These are phyloP conservation scores for Calyptomena viridis DNA, from an alignment of 2,113 vertebrate genomes.

Conservation along the genomic window DNA sequence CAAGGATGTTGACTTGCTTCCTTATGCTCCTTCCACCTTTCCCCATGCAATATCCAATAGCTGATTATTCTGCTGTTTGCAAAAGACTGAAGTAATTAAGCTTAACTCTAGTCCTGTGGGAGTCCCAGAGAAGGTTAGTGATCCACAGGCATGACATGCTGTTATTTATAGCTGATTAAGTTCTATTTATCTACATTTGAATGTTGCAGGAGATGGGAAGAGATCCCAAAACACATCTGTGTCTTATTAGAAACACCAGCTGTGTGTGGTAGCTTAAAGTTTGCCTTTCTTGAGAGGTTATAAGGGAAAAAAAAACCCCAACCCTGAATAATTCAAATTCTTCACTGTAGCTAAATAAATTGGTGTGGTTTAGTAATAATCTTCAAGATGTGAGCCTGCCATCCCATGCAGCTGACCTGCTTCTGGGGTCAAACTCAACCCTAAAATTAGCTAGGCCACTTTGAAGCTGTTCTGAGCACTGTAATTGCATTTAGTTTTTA, in stretches of 20 bases:
- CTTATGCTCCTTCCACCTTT: background rate
- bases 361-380: background rate
- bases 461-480: background rate
- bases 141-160: slow-evolving; percentile 64
- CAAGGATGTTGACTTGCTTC: background rate
- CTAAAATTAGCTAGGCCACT: background rate
- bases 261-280: slow-evolving; percentile 49
- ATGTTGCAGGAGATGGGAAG: slow-evolving; percentile 68
- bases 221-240: slow-evolving; percentile 72
- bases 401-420: background rate
- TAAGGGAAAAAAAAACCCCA: background rate
- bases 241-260: slow-evolving; percentile 71
- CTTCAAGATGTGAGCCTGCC: background rate
- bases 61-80: slow-evolving; percentile 61
- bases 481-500: background rate
- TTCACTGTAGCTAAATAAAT: slow-evolving; percentile 23
- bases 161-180: slow-evolving; percentile 76
- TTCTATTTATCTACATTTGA: slow-evolving; percentile 74
- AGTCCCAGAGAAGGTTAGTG: slow-evolving; percentile 68
- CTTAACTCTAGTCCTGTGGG: slow-evolving; percentile 64
- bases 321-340: slow-evolving; percentile 1
- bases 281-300: slow-evolving; percentile 41
- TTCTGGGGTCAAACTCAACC: background rate
- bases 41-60: background rate
- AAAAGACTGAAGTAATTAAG: slow-evolving; percentile 71